phyloP scores from a whole-genome alignment of 2,888 invertebrate genomes.

The Sphinx pinastri region DNA sequence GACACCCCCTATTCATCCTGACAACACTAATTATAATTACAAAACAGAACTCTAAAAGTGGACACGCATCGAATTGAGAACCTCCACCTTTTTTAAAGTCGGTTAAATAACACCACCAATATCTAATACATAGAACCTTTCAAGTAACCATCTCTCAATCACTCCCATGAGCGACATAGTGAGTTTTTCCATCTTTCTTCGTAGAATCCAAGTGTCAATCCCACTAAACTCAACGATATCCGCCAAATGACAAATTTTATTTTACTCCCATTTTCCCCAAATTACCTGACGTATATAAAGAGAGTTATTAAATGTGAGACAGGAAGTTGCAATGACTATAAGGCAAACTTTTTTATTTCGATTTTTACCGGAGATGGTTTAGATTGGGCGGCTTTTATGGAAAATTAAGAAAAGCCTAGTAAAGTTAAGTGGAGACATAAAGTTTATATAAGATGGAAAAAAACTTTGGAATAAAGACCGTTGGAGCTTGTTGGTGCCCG shows the following conservation, averaged over 20 bases:
- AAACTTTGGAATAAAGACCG: too few species aligned
- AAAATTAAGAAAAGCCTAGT: too few species aligned
- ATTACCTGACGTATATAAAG: not conserved
- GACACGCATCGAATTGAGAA: too few species aligned
- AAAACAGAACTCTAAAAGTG: too few species aligned
- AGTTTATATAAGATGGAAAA: too few species aligned
- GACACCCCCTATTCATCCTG: too few species aligned
- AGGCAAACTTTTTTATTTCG: not conserved
- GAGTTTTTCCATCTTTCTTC: slow-evolving; percentile 33
- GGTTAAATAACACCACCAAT: not conserved
- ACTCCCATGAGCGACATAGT: not conserved
- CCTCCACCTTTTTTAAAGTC: too few species aligned
- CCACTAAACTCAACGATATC: not conserved
- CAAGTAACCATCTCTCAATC: not conserved
- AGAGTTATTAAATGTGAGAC: not conserved
- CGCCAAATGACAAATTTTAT: slow-evolving; percentile 1
- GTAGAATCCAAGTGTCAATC: slow-evolving; percentile 40
- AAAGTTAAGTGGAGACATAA: too few species aligned
- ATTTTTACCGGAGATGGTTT: not conserved
- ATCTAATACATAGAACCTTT: not conserved
- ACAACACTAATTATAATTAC: too few species aligned
- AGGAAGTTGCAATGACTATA: not conserved
- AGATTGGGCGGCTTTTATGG: too few species aligned
- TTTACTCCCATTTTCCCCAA: not conserved
- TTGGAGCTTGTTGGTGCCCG: too few species aligned